Base-by-base conservation (phyloP, 1,140 invertebrate species). In the Wiebesia pumilae region DNA sequence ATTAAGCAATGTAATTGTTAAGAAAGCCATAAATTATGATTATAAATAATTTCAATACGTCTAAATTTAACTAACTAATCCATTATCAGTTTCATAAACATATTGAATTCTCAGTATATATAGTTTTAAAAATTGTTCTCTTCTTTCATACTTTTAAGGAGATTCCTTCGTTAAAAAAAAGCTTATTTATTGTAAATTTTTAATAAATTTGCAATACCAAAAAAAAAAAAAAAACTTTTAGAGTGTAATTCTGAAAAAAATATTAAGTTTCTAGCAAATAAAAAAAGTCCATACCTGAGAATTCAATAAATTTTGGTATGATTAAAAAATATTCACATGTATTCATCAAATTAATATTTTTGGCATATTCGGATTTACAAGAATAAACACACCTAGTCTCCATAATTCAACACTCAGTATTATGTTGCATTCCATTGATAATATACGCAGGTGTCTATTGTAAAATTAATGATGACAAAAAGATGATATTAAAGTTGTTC, bases 1-100 rank as follows among this genome's bases (percentile, higher is more conserved):
- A 73, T 73, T 73, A 73, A 73, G 69, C 69, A 73, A 73, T 73
- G 40, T 21, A 73, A 73, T 73, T 24, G 38, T n/a, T 65, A 73
- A 69, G 35, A 69, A 69, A 33, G n/a, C 67, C 24, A 69, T 35
- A 12, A 69, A 16, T 33, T 69, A 69, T 69, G 30, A 69, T 69
- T 69, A 16, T 16, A 14, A 69, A 69, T 69, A 69, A 69, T 69
- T 69, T 33, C 4, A 69, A 12, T 35, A 35, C 35, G 35, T 69
- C 27, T n/a, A n/a, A 16, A 54, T 54, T 16, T 54, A 54, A 69
- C 3, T 35, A 69, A 69, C 6, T 33, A 35, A 16, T 35, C n/a
- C n/a, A 30, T 67, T 3, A 30, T 12, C 62, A 21, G n/a, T 30
- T 67, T 35, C 35, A 2, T 69, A 16, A 69, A 69, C 30, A 69